These are phyloP conservation scores for Petrocephalus zakoni DNA, from an alignment of 2,113 vertebrate genomes.

Conservation along the genomic window DNA sequence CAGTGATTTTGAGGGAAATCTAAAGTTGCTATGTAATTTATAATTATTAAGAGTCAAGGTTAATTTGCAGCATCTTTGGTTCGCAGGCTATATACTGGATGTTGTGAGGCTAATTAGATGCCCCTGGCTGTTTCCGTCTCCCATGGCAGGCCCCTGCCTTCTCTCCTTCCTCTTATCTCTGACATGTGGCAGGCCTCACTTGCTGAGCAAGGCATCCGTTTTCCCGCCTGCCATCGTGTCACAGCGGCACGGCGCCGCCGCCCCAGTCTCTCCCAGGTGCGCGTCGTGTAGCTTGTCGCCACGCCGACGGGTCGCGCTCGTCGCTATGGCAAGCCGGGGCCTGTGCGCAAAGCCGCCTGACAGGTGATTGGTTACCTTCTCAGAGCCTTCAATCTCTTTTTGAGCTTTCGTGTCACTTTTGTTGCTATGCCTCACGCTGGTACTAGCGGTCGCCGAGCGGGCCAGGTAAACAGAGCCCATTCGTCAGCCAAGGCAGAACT, in stretches of 20 bases:
- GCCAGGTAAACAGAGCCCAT: background rate
- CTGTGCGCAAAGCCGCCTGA: background rate
- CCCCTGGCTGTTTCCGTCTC: background rate
- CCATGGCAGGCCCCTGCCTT: background rate
- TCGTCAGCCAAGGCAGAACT: background rate
- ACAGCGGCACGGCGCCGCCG: background rate
- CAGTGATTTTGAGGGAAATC: background rate
- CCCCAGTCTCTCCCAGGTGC: background rate
- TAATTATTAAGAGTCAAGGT: background rate
- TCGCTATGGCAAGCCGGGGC: background rate
- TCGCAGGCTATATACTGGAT: background rate
- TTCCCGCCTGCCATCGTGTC: background rate
- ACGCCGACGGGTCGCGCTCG: background rate
- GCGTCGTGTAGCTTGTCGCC: background rate
- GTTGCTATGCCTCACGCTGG: slow-evolving; percentile 28
- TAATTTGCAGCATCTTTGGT: background rate
- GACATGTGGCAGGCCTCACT: background rate
- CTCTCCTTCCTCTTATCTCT: background rate
- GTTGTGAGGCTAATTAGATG: background rate
- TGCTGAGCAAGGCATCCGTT: background rate
- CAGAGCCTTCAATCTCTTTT: slow-evolving; percentile 29
- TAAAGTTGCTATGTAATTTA: background rate
- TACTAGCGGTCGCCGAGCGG: background rate
- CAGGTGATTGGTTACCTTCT: slow-evolving; percentile 18
- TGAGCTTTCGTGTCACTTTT: background rate